phyloP scores from a whole-genome alignment of 2,113 vertebrate genomes.

The Hypocryptadius cinnamomeus region DNA sequence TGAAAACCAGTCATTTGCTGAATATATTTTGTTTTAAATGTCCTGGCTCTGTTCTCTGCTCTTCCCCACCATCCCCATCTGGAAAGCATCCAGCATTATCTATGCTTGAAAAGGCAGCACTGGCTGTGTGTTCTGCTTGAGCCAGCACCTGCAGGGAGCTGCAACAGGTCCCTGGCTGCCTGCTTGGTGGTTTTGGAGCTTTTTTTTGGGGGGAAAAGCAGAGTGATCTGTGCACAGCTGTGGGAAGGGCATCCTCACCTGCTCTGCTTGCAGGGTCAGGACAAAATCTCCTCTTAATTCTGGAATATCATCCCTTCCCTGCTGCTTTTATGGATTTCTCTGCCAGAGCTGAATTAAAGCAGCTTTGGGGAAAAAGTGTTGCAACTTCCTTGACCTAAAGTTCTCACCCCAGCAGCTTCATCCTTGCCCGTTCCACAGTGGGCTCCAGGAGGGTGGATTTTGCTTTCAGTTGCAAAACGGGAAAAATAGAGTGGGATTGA shows the following conservation, averaged over 20 bases:
- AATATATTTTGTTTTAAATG: background rate
- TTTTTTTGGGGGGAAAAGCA: accelerated
- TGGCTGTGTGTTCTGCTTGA: background rate
- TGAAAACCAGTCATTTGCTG: background rate
- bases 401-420: background rate
- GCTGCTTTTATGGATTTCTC: background rate
- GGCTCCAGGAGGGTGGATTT: background rate
- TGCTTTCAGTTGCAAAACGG: background rate
- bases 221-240: accelerated
- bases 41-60: background rate
- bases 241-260: background rate
- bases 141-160: background rate
- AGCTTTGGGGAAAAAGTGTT: background rate
- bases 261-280: background rate
- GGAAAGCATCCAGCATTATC: background rate
- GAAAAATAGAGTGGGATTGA: background rate
- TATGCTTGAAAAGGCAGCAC: background rate
- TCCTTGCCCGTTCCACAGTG: background rate
- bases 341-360: background rate
- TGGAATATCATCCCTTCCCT: background rate
- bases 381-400: background rate
- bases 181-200: accelerated
- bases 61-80: background rate
- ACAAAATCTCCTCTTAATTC: background rate
- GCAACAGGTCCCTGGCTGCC: background rate